Conservation (phyloP, 1,140 invertebrate species). For the Melitaea cinxia region DNA sequence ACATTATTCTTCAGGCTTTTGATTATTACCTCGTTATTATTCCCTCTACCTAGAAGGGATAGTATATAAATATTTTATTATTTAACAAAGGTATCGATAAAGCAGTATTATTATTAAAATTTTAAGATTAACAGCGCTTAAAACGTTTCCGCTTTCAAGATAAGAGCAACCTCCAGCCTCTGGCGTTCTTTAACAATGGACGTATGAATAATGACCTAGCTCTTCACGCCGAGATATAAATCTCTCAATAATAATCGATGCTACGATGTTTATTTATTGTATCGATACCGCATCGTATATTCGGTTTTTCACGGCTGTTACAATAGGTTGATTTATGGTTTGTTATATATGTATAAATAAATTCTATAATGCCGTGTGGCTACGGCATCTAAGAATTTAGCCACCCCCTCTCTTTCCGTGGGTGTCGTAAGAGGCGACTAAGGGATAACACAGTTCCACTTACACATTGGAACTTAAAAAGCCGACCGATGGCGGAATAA, state of each 20-base stretch:
- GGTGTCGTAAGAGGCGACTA: too few species aligned
- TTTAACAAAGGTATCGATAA: not conserved
- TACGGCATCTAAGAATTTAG: too few species aligned
- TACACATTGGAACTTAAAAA: too few species aligned
- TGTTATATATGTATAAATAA: constrained; percentile 22
- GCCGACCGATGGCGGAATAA: too few species aligned
- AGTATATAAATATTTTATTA: too few species aligned
- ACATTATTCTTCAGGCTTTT: too few species aligned
- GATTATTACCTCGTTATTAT: too few species aligned
- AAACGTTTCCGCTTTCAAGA: constrained; percentile 10
- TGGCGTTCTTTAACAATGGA: constrained; percentile 46
- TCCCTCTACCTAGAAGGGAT: too few species aligned
- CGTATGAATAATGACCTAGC: constrained; percentile 68
- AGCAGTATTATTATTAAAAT: constrained; percentile 4
- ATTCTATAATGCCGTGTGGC: too few species aligned
- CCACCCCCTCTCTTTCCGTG: too few species aligned
- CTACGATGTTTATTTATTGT: constrained; percentile 73
- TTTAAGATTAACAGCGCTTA: constrained; percentile 23
- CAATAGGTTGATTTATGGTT: constrained; percentile 68
- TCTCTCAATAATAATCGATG: constrained; percentile 77
- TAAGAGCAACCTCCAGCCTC: constrained; percentile 17
- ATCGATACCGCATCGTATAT: constrained; percentile 59
- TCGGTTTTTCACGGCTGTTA: constrained; percentile 63
- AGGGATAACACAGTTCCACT: too few species aligned
- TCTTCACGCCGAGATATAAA: constrained; percentile 66